Percentiles rank a stretch among this genome's conserved stretches.
Evolutionary conservation across 2,888 invertebrate species (phyloP).

Genomic region (Brachylomia viminalis): DNA sequence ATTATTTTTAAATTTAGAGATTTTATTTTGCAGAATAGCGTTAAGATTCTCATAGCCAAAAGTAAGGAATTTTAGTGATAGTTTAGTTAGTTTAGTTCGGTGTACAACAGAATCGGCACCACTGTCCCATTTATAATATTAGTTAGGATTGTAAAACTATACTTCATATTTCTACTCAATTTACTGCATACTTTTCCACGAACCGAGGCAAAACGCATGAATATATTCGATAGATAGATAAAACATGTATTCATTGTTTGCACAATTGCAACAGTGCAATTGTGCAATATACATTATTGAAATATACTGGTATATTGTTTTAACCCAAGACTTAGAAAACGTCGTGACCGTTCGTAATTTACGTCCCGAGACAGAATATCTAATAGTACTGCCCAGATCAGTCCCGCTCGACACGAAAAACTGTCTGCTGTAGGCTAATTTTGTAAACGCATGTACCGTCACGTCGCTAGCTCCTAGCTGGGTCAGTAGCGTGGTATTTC

Average conservation of each 20-base stretch:
- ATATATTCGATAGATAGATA: background rate
- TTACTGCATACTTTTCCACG: background rate
- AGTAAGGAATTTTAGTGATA: too few relatives aligned
- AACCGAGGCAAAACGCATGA: background rate
- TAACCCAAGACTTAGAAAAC: background rate
- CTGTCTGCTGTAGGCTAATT: conserved; percentile 11
- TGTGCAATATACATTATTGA: background rate
- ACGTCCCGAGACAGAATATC: background rate
- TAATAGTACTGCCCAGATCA: background rate
- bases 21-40: too few relatives aligned
- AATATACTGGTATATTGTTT: too few relatives aligned
- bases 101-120: too few relatives aligned
- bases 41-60: too few relatives aligned
- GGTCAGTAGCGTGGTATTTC: too few relatives aligned
- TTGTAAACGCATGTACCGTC: conserved; percentile 23
- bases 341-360: background rate
- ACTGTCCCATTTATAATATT: too few relatives aligned
- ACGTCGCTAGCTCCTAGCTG: conserved; percentile 6
- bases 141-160: background rate
- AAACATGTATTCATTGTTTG: too few relatives aligned
- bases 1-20: too few relatives aligned
- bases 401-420: background rate
- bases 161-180: background rate
- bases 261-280: too few relatives aligned
- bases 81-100: too few relatives aligned